Evolutionary conservation across 2,797 vertebrate genomes (phyloP), one percentile per base, ranked within the genome.

Genomic region (Phylloscopus collybita): DNA sequence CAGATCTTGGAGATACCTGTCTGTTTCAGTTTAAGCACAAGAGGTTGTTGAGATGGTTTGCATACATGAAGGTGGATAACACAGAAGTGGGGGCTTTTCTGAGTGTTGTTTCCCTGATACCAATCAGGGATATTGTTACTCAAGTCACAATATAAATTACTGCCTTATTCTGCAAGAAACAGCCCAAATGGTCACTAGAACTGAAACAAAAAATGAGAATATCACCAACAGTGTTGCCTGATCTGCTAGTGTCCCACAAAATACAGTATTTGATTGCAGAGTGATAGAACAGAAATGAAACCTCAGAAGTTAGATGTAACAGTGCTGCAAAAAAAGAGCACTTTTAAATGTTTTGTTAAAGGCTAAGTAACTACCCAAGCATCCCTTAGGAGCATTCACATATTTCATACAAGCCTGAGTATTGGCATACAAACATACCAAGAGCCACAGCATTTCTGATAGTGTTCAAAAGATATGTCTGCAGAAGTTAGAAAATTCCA

Each of bases 1-100:
- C 0, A 0, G 1, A 16, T 75, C 15, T 13, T 47, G 49, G 25
- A 62, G 61, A 25, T 53, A 36, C 10, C 15, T 5, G 3, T n/a
- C 53, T 60, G n/a, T 45, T 74, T 61, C 32, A 83, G 47, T 44
- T 80, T 69, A 72, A 72, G 54, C 80, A n/a, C 0, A 0, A 76
- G 38, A 61, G 50, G 47, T 65, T 71, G 9, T 44, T 83, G 50
- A 36, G 53, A 6, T 56, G 45, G 44, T 13, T 92, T 42, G 38
- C 6, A 4, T 10, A 20, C 10, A 0, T 9, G 16, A 19, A 60
- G 38, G 36, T 60, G 29, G 14, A 26, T 81, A 78, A 64, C 2
- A 1, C 20, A 51, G 20, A 86, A 67, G 21, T 15, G 5, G 26
- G 45, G 25, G 21, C 26, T 49, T 78, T 86, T 78, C 40, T n/a